Evolutionary conservation across 2,797 vertebrate genomes (phyloP).

Genomic region (Phaenicophaeus curvirostris): DNA sequence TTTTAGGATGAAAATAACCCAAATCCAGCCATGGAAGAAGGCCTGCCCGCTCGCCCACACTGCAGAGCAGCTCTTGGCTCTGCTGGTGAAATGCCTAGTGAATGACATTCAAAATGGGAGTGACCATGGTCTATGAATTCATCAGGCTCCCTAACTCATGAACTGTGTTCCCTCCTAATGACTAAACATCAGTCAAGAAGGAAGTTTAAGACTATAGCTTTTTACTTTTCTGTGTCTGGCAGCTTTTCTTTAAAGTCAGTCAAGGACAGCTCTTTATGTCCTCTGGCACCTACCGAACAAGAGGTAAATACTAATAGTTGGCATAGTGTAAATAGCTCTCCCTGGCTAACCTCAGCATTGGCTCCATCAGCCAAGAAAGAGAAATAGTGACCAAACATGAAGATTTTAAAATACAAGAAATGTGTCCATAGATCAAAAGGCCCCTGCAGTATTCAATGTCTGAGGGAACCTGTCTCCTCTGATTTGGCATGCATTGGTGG

Average conservation of each 20-base stretch:
- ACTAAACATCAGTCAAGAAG: neutral
- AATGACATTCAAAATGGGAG: neutral
- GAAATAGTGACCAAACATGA: constrained; percentile 5
- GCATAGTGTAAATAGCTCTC: neutral
- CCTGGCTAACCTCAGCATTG: neutral
- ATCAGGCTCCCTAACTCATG: neutral
- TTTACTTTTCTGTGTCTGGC: neutral
- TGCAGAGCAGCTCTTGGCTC: neutral
- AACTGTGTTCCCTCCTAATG: neutral
- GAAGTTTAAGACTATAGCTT: neutral
- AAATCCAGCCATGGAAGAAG: neutral
- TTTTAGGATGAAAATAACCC: neutral
- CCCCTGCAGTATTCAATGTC: neutral
- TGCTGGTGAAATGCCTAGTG: neutral
- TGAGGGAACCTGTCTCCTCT: neutral
- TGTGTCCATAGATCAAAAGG: neutral
- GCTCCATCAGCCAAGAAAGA: neutral
- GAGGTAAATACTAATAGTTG: neutral
- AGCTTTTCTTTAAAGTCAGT: constrained; percentile 12
- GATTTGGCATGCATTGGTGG: neutral
- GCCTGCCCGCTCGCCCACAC: neutral
- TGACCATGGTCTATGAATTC: neutral
- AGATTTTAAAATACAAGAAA: neutral
- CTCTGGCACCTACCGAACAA: neutral
- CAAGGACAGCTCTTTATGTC: neutral